A percentile compares a stretch with the other conserved stretches of the same genome.
These are phyloP conservation scores for Stegodyphus dumicola DNA, from an alignment of 1,140 invertebrate genomes.

Conservation along the genomic window DNA sequence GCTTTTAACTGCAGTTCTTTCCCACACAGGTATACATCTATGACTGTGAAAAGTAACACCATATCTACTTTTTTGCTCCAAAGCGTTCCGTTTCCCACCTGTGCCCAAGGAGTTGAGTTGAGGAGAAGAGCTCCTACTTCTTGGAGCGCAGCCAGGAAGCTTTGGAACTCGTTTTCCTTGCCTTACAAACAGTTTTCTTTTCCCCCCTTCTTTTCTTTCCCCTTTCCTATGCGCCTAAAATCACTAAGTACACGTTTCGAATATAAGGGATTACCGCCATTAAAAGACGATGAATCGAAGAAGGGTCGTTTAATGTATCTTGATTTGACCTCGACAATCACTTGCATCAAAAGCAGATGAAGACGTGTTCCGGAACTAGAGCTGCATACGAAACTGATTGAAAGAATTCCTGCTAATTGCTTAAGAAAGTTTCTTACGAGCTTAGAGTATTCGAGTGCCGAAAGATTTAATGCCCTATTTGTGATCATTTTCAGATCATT, in stretches of 20 bases:
- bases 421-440: no score
- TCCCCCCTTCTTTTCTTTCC: background rate
- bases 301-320: background rate
- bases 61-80: no score
- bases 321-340: background rate
- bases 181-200: background rate
- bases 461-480: no score
- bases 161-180: background rate
- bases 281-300: background rate
- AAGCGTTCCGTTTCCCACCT: background rate
- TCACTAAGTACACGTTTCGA: background rate
- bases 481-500: no score
- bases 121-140: background rate
- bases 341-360: no score
- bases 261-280: background rate
- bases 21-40: no score
- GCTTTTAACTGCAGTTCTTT: no score
- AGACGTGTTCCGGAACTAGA: no score
- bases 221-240: background rate
- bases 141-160: background rate
- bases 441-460: no score
- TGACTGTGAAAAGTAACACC: no score
- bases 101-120: background rate
- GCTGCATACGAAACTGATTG: no score
- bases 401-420: no score